These are phyloP conservation scores for Paelopatides confundens DNA, from an alignment of 53 echinoderm and acorn worm genomes.

Conservation along the genomic window DNA sequence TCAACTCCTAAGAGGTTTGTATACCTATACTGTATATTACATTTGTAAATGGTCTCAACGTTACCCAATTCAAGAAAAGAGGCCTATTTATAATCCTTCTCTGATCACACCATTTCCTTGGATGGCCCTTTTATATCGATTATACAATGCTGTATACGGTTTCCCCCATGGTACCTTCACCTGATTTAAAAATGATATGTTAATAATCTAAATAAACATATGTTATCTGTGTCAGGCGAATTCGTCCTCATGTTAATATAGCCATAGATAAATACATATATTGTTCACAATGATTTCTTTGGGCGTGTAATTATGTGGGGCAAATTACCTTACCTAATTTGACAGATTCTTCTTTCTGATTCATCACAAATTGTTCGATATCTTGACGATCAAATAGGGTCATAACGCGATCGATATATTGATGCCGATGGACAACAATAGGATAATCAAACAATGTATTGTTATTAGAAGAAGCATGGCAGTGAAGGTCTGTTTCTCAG, in stretches of 20 bases:
- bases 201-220: constrained; percentile 67
- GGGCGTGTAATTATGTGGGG: neutral
- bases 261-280: neutral
- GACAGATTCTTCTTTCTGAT: constrained; percentile 37
- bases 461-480: neutral
- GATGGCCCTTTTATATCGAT: neutral
- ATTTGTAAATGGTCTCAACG: neutral
- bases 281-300: neutral
- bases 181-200: constrained; percentile 27
- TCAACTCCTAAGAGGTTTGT: neutral
- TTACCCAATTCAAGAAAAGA: neutral
- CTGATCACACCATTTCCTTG: neutral
- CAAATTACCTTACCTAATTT: constrained; percentile 10
- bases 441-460: constrained; percentile 1
- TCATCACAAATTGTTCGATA: neutral
- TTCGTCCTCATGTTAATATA: neutral
- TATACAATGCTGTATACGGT: neutral
- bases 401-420: constrained; percentile 38
- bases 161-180: neutral
- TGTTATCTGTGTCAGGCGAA: constrained; percentile 40
- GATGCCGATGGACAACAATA: constrained; percentile 11
- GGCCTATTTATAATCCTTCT: too few relatives aligned
- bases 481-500: too few relatives aligned
- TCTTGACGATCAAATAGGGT: neutral
- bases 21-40: neutral